Base-by-base conservation (phyloP, 2,888 invertebrate species). In the Parnassius smintheus region DNA sequence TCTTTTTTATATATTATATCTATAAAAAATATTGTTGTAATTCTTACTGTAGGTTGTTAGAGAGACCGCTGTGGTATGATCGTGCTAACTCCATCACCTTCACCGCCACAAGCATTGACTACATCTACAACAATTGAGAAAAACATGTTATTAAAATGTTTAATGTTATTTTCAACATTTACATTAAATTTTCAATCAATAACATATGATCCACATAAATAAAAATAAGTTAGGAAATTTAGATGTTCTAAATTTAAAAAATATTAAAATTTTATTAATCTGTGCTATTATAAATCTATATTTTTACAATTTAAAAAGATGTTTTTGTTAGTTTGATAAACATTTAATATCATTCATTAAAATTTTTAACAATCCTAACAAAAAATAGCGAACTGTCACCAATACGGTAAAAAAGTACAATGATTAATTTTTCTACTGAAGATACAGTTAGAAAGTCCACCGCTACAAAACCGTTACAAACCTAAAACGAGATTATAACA, bases 81-180 rank as follows among this genome's bases (percentile, higher is more conserved):
- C 93, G 92, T 91, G 92, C 91, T 91, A 81, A 78, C 86, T 91
- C 92, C 93, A 92, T 95, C 95, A 95, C 92, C 93, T 93, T 95
- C 95, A 95, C 95, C 95, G 95, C 95, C 95, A 95, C 93, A 95
- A 95, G 95, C 95, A 95, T 94, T 95, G 95, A 95, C 95, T 95
- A 95, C 95, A 95, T 95, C 95, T 95, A 95, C 93, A 95, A 95
- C 92, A 93, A 92, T 87, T 84, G 78, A 86, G 88, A 93, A 91
- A 83, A 82, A 83, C 78, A 80, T 80, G 78, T 85, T 82, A 76
- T 73, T 74, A 71, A 72, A 56, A 55, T 46, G 12, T 65, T 48
- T 42, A 65, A 45, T 49, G 49, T 13, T 13, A 49, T 13, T 18
- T 13, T 8, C 1, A 13, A 13, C 11, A 49, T 55, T 45, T 45